Evolutionary conservation across 2,113 vertebrate species (phyloP).

Genomic region (Aphyosemion australe): DNA sequence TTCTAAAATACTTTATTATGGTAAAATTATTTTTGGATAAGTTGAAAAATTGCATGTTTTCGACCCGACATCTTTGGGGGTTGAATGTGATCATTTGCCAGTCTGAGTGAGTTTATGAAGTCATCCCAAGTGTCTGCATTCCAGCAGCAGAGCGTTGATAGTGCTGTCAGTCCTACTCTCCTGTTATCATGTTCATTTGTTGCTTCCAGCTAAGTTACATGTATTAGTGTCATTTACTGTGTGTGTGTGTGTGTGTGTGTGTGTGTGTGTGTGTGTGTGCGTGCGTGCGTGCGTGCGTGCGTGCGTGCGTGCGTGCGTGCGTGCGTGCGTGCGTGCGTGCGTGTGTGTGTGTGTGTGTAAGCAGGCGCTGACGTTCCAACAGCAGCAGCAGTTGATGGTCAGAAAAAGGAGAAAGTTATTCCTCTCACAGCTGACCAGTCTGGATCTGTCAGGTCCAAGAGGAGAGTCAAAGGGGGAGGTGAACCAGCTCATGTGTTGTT

Average conservation of each 20-base stretch:
- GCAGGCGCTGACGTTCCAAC: constrained; percentile 27
- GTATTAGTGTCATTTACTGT: constrained; percentile 24
- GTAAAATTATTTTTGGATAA: not conserved
- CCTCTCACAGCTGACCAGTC: constrained; percentile 44
- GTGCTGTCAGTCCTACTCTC: not conserved
- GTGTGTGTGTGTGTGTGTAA: constrained; percentile 35
- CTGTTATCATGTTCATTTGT: not conserved
- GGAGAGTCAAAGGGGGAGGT: constrained; percentile 76
- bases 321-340: constrained; percentile 40
- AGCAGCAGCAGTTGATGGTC: constrained; percentile 31
- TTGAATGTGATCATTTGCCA: not conserved
- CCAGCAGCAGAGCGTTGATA: not conserved
- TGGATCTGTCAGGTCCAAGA: constrained; percentile 69
- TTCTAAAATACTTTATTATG: not conserved
- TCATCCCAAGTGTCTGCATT: constrained; percentile 10
- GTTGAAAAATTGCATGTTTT: not conserved
- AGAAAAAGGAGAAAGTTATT: constrained; percentile 41
- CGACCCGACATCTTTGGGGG: not conserved
- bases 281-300: constrained; percentile 34
- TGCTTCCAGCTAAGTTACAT: constrained; percentile 11
- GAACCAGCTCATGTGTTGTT: constrained; percentile 39
- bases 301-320: constrained; percentile 27
- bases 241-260: constrained; percentile 24
- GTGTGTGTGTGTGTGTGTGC: constrained; percentile 36
- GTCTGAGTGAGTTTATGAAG: constrained; percentile 22